Base-by-base conservation (phyloP, 2,797 vertebrate species). In the Parauchenoglanis ngamensis region DNA sequence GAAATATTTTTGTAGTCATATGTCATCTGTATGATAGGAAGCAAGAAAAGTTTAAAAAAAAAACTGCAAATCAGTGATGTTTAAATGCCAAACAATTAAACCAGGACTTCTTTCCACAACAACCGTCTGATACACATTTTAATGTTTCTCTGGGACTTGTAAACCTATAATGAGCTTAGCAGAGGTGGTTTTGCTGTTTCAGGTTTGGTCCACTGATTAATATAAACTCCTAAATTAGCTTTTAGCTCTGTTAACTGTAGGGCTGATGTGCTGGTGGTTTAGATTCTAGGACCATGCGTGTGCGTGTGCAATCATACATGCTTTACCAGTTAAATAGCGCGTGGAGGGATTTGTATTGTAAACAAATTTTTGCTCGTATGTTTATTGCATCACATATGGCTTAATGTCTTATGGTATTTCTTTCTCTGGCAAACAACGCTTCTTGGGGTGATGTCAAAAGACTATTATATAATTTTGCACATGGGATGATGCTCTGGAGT, bases 251-350 rank as follows among this genome's bases (percentile, higher is more conserved):
- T 46, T 81, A n/a, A 63, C 6, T 1, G 12, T 61, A 63, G 57
- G 56, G 31, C 11, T 19, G 6, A 7, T 35, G 78, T 61, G 35
- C 44, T 52, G 61, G 15, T 61, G 12, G 31, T 80, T 61, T 63
- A n/a, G 23, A 28, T 7, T 35, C 7, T 57, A 31, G 52, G 76
- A 78, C 28, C 17, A 0, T 31, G 75, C 8, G 49, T 28, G 46
- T 76, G 46, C 40, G 12, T 12, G n/a, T 68, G 67, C 63, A 83
- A 3, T 77, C 56, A 54, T 79, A 72, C 72, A 85, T 86, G 85
- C 11, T 86, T 78, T 40, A 21, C 35, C n/a, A 56, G 65, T 75
- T 87, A 40, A 84, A 57, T 54, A 12, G 3, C 10, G 1, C 54
- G 28, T 86, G 59, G 31, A 63, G 84, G 78, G 28, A 40, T 44